Percentiles rank a stretch among this genome's conserved stretches.
These are phyloP conservation scores for Diarsia dahlii DNA, from an alignment of 2,888 invertebrate species.

Conservation along the genomic window DNA sequence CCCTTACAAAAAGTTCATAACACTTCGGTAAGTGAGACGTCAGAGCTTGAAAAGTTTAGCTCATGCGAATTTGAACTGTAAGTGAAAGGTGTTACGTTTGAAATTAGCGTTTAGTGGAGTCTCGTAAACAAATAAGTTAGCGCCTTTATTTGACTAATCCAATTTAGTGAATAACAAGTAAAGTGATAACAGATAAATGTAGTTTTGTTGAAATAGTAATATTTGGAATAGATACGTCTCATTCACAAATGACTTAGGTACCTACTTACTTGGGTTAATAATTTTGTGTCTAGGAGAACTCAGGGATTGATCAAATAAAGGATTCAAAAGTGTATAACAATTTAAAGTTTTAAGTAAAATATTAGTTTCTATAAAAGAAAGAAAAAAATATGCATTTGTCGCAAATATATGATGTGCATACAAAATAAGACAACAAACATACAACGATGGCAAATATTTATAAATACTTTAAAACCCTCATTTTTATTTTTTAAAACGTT, in stretches of 20 bases:
- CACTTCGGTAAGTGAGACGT: not conserved
- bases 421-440: too few relatives aligned
- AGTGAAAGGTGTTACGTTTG: conserved; percentile 10
- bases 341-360: not conserved
- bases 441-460: too few relatives aligned
- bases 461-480: not conserved
- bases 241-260: not conserved
- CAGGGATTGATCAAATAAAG: not conserved
- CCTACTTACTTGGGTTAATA: not conserved
- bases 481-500: not conserved
- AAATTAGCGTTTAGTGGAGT: conserved; percentile 15
- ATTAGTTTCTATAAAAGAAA: not conserved
- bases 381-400: too few relatives aligned
- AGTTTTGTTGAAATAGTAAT: conserved; percentile 27
- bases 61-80: conserved; percentile 24
- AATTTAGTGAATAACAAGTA: conserved; percentile 61
- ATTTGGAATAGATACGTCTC: not conserved
- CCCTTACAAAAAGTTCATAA: conserved; percentile 8
- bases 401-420: too few relatives aligned
- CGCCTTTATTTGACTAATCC: conserved; percentile 65
- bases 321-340: not conserved
- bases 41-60: not conserved
- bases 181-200: conserved; percentile 57
- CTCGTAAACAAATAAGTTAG: conserved; percentile 57
- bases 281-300: not conserved